These are phyloP conservation scores for Ameiurus melas DNA, from an alignment of 2,113 vertebrate genomes.

Conservation along the genomic window DNA sequence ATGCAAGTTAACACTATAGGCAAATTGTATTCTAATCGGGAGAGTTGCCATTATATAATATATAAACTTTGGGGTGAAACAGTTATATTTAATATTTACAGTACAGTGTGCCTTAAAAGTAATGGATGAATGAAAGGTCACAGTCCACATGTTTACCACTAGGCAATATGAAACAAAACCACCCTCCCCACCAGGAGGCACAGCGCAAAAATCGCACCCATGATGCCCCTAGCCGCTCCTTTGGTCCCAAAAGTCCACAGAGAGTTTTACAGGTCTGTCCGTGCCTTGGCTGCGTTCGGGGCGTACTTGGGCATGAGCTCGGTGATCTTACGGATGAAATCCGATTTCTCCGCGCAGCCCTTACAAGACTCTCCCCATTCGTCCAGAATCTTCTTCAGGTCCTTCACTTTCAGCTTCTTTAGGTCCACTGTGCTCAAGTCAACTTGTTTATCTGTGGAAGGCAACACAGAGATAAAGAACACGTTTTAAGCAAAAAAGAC, in stretches of 20 bases:
- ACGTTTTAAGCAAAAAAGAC: neutral
- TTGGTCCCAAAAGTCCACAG: conserved; percentile 11
- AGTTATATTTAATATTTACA: conserved; percentile 14
- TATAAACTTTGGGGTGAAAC: neutral
- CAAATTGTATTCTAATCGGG: neutral
- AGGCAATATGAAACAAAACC: conserved; percentile 33
- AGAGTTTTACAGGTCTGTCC: conserved; percentile 87
- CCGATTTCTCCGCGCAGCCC: conserved; percentile 93
- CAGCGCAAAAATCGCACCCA: conserved; percentile 6
- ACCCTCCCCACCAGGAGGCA: conserved; percentile 16
- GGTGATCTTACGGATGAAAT: conserved; percentile 94
- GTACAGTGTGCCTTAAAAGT: conserved; percentile 5
- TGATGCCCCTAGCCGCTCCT: conserved; percentile 13
- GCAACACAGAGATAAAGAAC: neutral
- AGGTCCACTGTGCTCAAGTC: conserved; percentile 91
- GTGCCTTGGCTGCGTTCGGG: conserved; percentile 83
- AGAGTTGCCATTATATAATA: neutral
- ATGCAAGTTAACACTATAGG: neutral
- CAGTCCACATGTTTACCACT: conserved; percentile 25
- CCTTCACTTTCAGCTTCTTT: conserved; percentile 94
- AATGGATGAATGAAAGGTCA: neutral
- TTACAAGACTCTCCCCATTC: conserved; percentile 96
- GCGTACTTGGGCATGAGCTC: conserved; percentile 97
- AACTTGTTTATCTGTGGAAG: conserved; percentile 85
- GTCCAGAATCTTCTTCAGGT: conserved; percentile 95